A percentile compares a stretch with the other conserved stretches of the same genome.
These are phyloP conservation scores for Limnothrissa miodon DNA, from an alignment of 2,113 vertebrate species.

Conservation along the genomic window DNA sequence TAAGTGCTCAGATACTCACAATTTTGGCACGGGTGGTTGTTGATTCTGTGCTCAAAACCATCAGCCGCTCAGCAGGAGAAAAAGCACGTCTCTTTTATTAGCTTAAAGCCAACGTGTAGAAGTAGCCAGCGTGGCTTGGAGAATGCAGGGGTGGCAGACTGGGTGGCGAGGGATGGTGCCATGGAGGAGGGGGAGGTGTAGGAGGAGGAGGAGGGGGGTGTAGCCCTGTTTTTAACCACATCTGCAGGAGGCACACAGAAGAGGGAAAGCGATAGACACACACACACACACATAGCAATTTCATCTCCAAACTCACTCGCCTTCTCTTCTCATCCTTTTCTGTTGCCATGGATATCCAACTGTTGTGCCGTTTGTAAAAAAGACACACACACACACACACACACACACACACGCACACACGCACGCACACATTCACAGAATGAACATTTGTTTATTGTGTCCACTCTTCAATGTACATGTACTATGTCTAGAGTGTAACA, in stretches of 20 bases:
- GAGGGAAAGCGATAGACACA: neutral
- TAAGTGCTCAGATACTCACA: neutral
- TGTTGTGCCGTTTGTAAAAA: neutral
- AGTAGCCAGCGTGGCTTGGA: neutral
- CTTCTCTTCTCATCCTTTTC: neutral
- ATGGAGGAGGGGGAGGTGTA: neutral
- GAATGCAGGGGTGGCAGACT: neutral
- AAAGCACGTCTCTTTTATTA: neutral
- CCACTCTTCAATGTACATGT: too few species aligned
- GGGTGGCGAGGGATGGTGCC: neutral
- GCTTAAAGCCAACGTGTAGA: neutral
- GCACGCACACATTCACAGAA: neutral
- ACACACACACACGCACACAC: conserved; percentile 1
- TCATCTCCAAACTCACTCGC: neutral
- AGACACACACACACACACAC: neutral
- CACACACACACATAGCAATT: neutral
- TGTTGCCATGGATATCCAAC: conserved; percentile 9
- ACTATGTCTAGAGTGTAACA: too few species aligned
- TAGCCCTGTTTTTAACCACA: neutral
- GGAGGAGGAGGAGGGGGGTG: neutral
- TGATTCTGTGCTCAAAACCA: neutral
- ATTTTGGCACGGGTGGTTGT: neutral
- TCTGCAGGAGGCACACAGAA: neutral
- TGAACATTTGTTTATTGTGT: neutral
- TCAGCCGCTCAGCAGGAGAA: neutral